Evolutionary conservation across 1,140 invertebrate species (phyloP), one percentile per base, ranked within the genome.

Genomic region (Halesus radiatus): DNA sequence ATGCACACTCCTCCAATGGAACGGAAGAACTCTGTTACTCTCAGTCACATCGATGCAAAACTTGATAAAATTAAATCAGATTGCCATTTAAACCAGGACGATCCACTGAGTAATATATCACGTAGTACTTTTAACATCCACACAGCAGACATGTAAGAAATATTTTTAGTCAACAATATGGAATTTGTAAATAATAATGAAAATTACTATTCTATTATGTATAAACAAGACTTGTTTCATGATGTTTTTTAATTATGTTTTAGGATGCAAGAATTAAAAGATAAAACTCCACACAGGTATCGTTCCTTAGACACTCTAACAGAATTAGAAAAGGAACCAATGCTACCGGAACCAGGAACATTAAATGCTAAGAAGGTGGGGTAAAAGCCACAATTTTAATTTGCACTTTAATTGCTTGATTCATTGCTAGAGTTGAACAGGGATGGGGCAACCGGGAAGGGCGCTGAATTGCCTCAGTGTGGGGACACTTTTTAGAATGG

Each of bases 281-380:
- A 78, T 3, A 86, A 88, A 18, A 88, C 88, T 1, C 87, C 88
- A 15, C 86, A 85, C 1, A 84, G 88, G 5, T 89, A 87, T 68
- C 85, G 88, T 0, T 89, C 88, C 13, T 74, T 89, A 64, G 88
- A 89, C 79, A 86, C 88, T 0, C 81, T 89, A 8, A 88, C 84
- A 18, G 54, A 80, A 60, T 15, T 72, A 3, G 52, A 80, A 29
- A 26, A 10, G 10, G 73, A 78, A 37, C 16, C 52, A n/a, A 53
- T 78, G 10, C 20, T 83, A 23, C 76, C 79, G 8, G 75, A 78
- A 78, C 78, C 74, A 56, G 56, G 54, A 56, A 56, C 32, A 13
- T 75, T 80, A 53, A 29, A n/a, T 74, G 18, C 56, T 29, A 64
- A 66, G 18, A 66, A 76, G 37, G 37, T 45, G 37, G 37, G 37